phyloP scores from a whole-genome alignment of 2,888 invertebrate species.

The Troides helena region DNA sequence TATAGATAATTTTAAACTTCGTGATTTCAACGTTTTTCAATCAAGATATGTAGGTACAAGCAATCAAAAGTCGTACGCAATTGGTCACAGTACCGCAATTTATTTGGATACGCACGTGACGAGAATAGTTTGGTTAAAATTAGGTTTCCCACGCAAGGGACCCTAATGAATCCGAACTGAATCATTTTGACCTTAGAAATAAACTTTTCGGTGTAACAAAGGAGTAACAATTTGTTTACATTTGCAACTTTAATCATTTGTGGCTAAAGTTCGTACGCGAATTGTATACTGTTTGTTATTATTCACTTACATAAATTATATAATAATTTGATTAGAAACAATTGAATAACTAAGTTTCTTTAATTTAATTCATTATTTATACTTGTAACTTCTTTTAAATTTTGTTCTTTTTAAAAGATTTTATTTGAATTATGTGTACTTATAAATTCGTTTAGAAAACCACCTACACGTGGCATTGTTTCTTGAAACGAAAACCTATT shows the following conservation, averaged over 20 bases:
- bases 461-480: no score
- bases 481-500: no score
- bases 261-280: not conserved
- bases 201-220: constrained; percentile 23
- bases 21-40: not conserved
- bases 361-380: not conserved
- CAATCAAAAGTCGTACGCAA: not conserved
- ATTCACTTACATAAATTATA: not conserved
- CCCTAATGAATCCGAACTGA: constrained; percentile 20
- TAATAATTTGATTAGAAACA: no score
- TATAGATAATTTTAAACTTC: not conserved
- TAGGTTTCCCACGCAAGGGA: constrained; percentile 6
- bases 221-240: constrained; percentile 14
- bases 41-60: not conserved
- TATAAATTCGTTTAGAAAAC: no score
- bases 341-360: not conserved
- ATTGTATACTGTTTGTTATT: constrained; percentile 1
- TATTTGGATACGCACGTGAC: constrained; percentile 20
- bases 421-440: no score
- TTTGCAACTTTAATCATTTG: constrained; percentile 13
- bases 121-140: constrained; percentile 19
- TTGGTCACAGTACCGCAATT: constrained; percentile 7
- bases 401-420: no score
- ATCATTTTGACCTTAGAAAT: constrained; percentile 19
- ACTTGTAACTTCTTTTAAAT: no score